Evolutionary conservation across 2,797 vertebrate genomes (phyloP), one percentile per base, ranked within the genome.

Genomic region (Sebastes miniatus): DNA sequence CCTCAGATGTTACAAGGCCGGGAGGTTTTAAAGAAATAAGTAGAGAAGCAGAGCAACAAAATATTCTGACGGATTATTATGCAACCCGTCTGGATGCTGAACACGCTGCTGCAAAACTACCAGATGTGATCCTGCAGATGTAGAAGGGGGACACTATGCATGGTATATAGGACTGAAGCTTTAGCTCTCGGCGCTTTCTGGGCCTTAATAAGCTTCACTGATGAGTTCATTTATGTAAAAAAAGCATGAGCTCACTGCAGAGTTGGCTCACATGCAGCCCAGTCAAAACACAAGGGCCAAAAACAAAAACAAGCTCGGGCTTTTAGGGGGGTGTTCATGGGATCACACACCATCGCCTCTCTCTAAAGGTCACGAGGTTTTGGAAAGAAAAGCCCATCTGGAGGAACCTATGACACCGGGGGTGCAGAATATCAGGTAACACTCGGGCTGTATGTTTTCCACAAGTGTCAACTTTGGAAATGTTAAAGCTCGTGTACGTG

Each of bases 361-460:
- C 75, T 89, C 73, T 25, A 83, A 76, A 86, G 93, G 92, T 94
- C 93, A 93, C 70, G 71, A 77, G 88, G 93, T 85, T 93, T 78
- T 73, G 61, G 34, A 25, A 64, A 67, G 54, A 68, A 88, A 83
- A 80, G 36, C 56, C 84, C 93, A 91, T 92, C 89, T 92, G 91
- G 89, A 91, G 88, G 88, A 93, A 88, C 89, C 91, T 86, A 80
- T 93, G 93, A 93, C 91, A 93, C 93, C 20, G 50, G 89, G 89
- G 89, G 90, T 88, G 89, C 87, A 88, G 76, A 90, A 88, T 93
- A 95, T 94, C 93, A 92, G 90, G 90, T 94, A 92, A 94, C 93
- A 83, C 89, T 75, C 16, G 9, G 69, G 86, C 74, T 76, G 75
- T 88, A 78, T 88, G 88, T 92, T 91, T 88, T 86, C 85, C 75